Base-by-base conservation (phyloP, 2,797 vertebrate genomes). In the Phataginus tetradactyla region DNA sequence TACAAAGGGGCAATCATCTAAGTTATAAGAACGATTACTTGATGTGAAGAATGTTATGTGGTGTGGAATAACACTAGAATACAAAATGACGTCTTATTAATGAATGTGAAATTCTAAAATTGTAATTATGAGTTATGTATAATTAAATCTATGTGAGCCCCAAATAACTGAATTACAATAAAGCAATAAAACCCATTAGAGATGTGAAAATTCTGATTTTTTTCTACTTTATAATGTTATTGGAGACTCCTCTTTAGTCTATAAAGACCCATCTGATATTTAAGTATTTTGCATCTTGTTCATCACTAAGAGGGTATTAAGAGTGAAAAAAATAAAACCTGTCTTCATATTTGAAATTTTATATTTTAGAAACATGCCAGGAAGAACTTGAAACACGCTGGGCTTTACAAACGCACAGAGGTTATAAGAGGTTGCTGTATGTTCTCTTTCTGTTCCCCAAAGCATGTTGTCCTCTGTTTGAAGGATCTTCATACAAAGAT, bases 101-200 rank as follows among this genome's bases (percentile, higher is more conserved):
- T 63, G 17, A 69, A 53, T 12, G 32, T 49, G 15, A 74, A 84
- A 87, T 84, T 87, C 25, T 87, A 79, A 80, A 92, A 59, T 29
- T 86, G 0, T 59, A 80, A 79, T 86, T 59, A n/a, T 45, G 21
- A 87, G 39, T 61, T 64, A 64, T 25, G 0, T 66, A 39, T 75
- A 83, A 90, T 27, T 90, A 63, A 57, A 78, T 88, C n/a, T 86
- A 21, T 90, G 95, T 92, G 80, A 86, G 17, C 69, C 32, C 32
- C 78, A 93, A 83, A 95, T 7, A 87, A 57, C 2, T 63, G 18
- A 77, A 55, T 88, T 74, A 64, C 4, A 80, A 51, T 84, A 85
- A 72, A 55, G 7, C 32, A 75, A 84, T n/a, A 29, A 79, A 88
- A 45, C 3, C 5, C 20, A 78, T 39, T 37, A 78, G 34, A 77